A percentile compares a stretch with the other conserved stretches of the same genome.
Evolutionary conservation across 2,113 vertebrate genomes (phyloP).

Genomic region (Stercorarius parasiticus): DNA sequence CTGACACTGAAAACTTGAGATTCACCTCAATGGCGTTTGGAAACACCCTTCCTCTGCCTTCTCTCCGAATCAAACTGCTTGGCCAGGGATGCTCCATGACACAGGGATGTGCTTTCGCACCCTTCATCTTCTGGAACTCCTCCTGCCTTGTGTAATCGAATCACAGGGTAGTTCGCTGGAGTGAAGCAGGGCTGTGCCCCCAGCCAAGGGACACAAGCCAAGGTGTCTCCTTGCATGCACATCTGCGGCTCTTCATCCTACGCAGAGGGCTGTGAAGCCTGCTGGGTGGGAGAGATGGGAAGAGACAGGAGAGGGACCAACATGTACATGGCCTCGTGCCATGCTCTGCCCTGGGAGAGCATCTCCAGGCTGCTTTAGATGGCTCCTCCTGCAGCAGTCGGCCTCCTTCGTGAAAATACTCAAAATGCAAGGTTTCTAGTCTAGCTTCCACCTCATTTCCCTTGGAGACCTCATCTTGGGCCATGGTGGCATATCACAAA

Average conservation of each 20-base stretch:
- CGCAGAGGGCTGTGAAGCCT: neutral
- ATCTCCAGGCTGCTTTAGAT: neutral
- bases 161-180: too few relatives aligned
- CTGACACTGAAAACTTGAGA: neutral
- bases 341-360: neutral
- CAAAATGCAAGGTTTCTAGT: neutral
- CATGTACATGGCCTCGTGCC: accelerated
- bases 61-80: neutral
- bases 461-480: neutral
- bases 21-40: neutral
- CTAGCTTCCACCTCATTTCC: neutral
- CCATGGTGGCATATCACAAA: neutral
- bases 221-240: neutral
- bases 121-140: neutral
- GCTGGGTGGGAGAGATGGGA: too few relatives aligned
- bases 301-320: neutral
- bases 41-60: neutral
- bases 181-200: neutral
- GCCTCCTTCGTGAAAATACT: neutral
- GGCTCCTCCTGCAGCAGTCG: neutral
- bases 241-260: neutral
- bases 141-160: neutral
- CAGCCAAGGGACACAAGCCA: neutral
- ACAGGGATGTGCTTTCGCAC: neutral
- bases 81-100: neutral